Percentiles rank a stretch among this genome's conserved stretches.
Evolutionary conservation across 2,797 vertebrate genomes (phyloP).

Genomic region (Hippopotamyrus pictus): DNA sequence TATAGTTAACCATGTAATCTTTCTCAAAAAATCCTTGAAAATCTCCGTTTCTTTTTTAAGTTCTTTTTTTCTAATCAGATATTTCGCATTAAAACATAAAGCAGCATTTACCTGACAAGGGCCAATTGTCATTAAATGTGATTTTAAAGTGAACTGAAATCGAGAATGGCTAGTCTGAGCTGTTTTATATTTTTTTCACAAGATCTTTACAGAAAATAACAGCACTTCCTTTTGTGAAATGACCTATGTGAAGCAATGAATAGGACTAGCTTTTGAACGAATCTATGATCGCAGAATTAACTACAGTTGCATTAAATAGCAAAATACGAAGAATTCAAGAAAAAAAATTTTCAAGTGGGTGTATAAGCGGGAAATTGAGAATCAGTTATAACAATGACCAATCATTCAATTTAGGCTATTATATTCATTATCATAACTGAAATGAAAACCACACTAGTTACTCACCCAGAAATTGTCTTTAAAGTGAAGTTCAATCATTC

Average conservation of each 20-base stretch:
- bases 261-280: neutral
- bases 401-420: neutral
- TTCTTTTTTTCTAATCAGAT: neutral
- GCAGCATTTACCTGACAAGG: neutral
- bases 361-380: neutral
- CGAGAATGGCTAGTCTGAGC: neutral
- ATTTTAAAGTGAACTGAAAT: neutral
- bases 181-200: neutral
- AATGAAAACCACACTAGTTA: neutral
- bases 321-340: neutral
- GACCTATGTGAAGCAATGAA: neutral
- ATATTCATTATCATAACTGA: neutral
- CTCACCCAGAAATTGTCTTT: conserved; percentile 75
- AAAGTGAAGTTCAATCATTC: conserved; percentile 65
- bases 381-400: neutral
- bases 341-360: neutral
- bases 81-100: neutral
- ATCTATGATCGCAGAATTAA: neutral
- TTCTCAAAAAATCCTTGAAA: neutral
- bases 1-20: neutral
- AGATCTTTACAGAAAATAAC: neutral
- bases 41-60: neutral
- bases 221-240: neutral
- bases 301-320: neutral
- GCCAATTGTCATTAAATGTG: neutral